These are phyloP conservation scores for Syngnathoides biaculeatus DNA, from an alignment of 2,113 vertebrate genomes.

Conservation along the genomic window DNA sequence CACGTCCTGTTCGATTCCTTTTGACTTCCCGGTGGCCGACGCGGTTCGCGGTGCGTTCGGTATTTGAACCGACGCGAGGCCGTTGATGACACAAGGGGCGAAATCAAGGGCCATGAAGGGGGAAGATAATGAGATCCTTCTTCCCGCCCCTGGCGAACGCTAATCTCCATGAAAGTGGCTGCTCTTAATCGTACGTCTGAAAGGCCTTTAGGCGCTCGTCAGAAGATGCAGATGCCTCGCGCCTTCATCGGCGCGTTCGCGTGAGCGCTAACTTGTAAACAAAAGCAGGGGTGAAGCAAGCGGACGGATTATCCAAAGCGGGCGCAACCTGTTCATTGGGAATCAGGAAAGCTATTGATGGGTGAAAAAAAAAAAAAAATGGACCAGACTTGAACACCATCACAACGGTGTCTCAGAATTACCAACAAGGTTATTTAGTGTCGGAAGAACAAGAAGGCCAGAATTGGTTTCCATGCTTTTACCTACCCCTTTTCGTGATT, in stretches of 20 bases:
- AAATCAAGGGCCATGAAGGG: constrained; percentile 54
- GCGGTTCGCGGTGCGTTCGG: not conserved
- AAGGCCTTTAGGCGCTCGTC: constrained; percentile 24
- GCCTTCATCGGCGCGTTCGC: not conserved
- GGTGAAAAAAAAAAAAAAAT: not conserved
- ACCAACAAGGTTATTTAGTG: not conserved
- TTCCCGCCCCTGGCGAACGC: constrained; percentile 23
- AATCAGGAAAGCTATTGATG: not conserved
- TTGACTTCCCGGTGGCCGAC: not conserved
- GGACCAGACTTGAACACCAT: not conserved
- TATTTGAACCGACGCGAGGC: constrained; percentile 33
- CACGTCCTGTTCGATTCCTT: not conserved
- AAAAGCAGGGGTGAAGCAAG: not conserved
- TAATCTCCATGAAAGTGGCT: constrained; percentile 55
- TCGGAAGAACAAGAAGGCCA: too few relatives aligned
- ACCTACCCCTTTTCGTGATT: too few relatives aligned
- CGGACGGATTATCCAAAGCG: not conserved
- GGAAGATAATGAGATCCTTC: constrained; percentile 56
- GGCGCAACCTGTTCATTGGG: not conserved
- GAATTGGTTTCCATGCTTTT: too few relatives aligned
- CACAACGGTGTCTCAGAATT: not conserved
- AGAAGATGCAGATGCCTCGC: not conserved
- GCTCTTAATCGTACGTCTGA: constrained; percentile 58
- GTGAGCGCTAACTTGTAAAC: not conserved
- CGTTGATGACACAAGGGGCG: constrained; percentile 43